Evolutionary conservation across 2,113 vertebrate species (phyloP), one percentile per base, ranked within the genome.

Genomic region (Aspiorhynchus laticeps): DNA sequence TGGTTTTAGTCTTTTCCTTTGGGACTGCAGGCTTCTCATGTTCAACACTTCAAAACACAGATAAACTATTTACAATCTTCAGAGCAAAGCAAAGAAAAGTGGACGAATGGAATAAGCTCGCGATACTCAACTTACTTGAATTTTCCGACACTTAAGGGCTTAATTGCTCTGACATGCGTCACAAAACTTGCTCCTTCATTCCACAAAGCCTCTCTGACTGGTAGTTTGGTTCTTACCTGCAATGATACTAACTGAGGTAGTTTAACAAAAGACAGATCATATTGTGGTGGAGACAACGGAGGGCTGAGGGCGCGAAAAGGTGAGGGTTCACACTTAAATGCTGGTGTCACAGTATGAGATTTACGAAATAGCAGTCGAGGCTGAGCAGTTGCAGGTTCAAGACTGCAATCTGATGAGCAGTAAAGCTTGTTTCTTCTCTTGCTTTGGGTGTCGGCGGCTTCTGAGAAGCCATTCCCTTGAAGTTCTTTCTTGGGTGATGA

Each of bases 191-290:
- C 88, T 83, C 88, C 91, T 56, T 93, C 85, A 14, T 5, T 87
- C 93, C 92, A 90, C 78, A 91, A 41, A 51, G 85, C 77, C 5
- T 92, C 84, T 5, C 15, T 38, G 7, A 28, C 24, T 24, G 90
- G 86, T 84, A 46, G 88, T n/a, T 80, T 15, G 10, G 79, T 8
- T 43, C 88, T 90, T 12, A 89, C 85, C 17, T 88, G 67, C 19
- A 89, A 86, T 4, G 90, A 86, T 4, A 89, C 63, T 5, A 93
- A 75, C 81, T 33, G 88, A 59, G 94, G 90, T 15, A 92, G 91
- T 4, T 92, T 86, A 84, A 89, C 53, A 51, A 85, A 46, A 2
- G 90, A 90, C 4, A 86, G 26, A 31, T 84, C 38, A 31, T 85
- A 76, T 8, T 86, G 83, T 0, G 90, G 83, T 0, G 90, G 48